Percentiles rank a stretch among this genome's conserved stretches.
phyloP scores from a whole-genome alignment of 2,113 vertebrate genomes.

The Ctenomys sociabilis region DNA sequence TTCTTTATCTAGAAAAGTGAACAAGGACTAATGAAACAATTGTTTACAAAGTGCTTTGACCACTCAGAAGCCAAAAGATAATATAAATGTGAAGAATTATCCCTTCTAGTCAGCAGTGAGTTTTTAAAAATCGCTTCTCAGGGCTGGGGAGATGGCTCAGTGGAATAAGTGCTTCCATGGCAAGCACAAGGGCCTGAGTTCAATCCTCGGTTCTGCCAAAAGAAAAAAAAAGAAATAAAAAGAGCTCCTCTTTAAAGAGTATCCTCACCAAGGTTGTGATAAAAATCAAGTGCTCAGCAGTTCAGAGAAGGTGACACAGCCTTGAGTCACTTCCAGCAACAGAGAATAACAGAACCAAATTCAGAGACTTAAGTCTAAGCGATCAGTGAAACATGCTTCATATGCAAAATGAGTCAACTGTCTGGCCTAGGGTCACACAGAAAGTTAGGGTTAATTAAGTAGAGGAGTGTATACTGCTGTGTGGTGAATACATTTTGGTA shows the following conservation, averaged over 20 bases:
- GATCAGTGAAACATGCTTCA: not conserved
- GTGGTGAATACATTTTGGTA: not conserved
- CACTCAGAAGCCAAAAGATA: not conserved
- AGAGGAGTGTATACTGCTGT: not conserved
- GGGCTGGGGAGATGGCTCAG: too few relatives aligned
- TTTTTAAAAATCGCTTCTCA: too few relatives aligned
- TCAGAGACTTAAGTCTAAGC: not conserved
- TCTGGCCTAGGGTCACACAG: not conserved
- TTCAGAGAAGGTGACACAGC: not conserved
- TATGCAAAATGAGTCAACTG: not conserved
- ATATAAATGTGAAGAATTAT: conserved; percentile 17
- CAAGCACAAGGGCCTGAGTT: too few relatives aligned
- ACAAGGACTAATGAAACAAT: conserved; percentile 61
- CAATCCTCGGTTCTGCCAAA: too few relatives aligned
- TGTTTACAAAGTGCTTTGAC: conserved; percentile 35
- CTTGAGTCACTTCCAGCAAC: not conserved
- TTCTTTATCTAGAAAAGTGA: conserved; percentile 18
- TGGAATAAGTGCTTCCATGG: too few relatives aligned
- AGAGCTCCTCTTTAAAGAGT: conserved; percentile 29
- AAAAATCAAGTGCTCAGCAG: conserved; percentile 2
- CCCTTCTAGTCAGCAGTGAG: not conserved
- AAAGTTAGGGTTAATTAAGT: not conserved
- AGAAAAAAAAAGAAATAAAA: too few relatives aligned
- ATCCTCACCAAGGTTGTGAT: not conserved
- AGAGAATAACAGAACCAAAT: not conserved